A percentile compares a stretch with the other conserved stretches of the same genome.
These are phyloP conservation scores for Sminthopsis crassicaudata DNA, from an alignment of 2,113 vertebrate genomes.

Conservation along the genomic window DNA sequence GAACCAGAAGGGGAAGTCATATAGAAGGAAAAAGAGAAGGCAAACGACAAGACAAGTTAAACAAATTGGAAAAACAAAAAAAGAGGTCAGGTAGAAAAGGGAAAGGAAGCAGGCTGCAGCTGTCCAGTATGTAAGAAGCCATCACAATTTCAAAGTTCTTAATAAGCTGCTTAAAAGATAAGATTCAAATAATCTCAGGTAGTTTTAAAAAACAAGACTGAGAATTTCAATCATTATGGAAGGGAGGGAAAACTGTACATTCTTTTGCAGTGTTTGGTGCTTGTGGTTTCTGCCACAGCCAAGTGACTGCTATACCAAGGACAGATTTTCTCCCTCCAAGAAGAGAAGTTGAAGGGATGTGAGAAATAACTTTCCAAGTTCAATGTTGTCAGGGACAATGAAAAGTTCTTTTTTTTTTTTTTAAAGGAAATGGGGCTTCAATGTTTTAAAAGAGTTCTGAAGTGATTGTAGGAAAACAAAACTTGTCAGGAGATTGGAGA, in stretches of 20 bases:
- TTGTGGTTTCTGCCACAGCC: not conserved
- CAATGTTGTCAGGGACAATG: not conserved
- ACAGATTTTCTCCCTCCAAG: not conserved
- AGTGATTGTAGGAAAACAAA: not conserved
- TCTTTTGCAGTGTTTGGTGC: not conserved
- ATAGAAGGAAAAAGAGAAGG: not conserved
- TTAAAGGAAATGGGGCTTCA: not conserved
- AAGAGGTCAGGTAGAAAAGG: not conserved
- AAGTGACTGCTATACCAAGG: not conserved
- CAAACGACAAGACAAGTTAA: not conserved
- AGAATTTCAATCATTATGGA: not conserved
- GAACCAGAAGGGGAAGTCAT: not conserved
- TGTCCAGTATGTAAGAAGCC: not conserved
- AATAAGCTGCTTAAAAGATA: not conserved
- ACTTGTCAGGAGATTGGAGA: not conserved
- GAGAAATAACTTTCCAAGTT: not conserved
- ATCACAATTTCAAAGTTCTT: not conserved
- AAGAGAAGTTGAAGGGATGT: not conserved
- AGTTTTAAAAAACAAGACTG: not conserved
- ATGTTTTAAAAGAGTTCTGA: not conserved
- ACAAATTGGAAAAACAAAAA: not conserved
- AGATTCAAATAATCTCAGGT: not conserved
- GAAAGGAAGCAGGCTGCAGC: not conserved
- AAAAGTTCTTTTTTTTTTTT: not conserved
- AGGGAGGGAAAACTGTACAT: not conserved